phyloP scores from a whole-genome alignment of 2,113 vertebrate genomes.

The Nycticebus coucang region DNA sequence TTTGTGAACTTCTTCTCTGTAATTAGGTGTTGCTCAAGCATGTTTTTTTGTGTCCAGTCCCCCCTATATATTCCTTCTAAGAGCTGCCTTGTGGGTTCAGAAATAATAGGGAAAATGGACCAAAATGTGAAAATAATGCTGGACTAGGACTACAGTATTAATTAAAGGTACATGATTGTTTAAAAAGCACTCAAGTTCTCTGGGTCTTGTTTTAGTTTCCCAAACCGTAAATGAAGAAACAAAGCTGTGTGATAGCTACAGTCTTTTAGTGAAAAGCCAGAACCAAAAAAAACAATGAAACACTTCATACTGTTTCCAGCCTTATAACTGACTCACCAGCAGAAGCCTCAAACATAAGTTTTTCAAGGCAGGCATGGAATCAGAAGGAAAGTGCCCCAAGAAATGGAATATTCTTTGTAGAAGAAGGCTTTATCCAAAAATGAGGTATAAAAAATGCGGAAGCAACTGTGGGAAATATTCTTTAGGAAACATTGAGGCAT shows the following conservation, averaged over 20 bases:
- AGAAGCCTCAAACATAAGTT: neutral
- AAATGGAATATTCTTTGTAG: neutral
- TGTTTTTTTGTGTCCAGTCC: neutral
- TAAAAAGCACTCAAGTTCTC: neutral
- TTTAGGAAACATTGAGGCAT: neutral
- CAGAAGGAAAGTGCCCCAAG: neutral
- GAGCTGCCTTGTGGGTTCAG: neutral
- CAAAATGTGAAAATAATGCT: neutral
- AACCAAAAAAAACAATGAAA: neutral
- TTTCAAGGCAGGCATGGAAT: neutral
- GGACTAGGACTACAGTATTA: neutral
- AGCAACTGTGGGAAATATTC: neutral
- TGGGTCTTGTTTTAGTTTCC: neutral
- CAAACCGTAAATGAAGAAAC: neutral
- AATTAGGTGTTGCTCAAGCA: neutral
- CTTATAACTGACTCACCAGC: neutral
- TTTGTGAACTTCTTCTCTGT: neutral
- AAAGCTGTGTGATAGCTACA: neutral
- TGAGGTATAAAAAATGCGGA: neutral
- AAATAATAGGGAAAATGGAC: neutral
- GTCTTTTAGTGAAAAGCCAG: neutral
- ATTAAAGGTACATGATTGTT: neutral
- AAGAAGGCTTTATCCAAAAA: neutral
- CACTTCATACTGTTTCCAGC: neutral
- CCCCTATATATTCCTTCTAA: neutral